phyloP scores from a whole-genome alignment of 2,113 vertebrate species.

The Galemys pyrenaicus region DNA sequence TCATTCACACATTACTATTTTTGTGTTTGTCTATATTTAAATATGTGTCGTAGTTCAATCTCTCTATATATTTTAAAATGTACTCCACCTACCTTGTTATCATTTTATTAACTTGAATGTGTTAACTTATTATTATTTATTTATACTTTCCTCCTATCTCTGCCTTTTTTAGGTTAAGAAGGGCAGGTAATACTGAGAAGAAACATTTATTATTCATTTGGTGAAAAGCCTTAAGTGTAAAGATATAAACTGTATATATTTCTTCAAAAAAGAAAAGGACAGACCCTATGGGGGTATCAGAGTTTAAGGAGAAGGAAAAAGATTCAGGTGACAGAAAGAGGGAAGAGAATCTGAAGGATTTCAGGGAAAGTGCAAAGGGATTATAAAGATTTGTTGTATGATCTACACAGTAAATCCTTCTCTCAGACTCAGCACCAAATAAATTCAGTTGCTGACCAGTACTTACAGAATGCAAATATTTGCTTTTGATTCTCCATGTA shows the following conservation, averaged over 20 bases:
- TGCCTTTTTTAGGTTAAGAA: background rate
- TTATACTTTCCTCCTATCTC: background rate
- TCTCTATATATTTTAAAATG: background rate
- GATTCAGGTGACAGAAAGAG: background rate
- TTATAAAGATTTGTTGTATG: background rate
- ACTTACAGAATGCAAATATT: background rate
- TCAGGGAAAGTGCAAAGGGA: background rate
- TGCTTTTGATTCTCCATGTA: background rate
- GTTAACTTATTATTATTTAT: slow-evolving; percentile 29
- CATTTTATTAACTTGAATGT: background rate
- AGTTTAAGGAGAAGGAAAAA: background rate
- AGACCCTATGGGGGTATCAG: background rate
- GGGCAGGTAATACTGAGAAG: background rate
- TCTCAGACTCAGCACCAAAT: background rate
- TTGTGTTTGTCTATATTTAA: slow-evolving; percentile 44
- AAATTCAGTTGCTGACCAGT: background rate
- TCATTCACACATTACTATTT: background rate
- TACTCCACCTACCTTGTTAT: background rate
- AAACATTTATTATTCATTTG: background rate
- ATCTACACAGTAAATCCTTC: background rate
- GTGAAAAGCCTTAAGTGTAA: background rate
- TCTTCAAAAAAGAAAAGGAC: background rate
- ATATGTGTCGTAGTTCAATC: background rate
- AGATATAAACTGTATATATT: background rate
- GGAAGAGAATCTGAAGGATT: background rate